phyloP scores from a whole-genome alignment of 1,140 invertebrate species.

The Cydia pomonella region DNA sequence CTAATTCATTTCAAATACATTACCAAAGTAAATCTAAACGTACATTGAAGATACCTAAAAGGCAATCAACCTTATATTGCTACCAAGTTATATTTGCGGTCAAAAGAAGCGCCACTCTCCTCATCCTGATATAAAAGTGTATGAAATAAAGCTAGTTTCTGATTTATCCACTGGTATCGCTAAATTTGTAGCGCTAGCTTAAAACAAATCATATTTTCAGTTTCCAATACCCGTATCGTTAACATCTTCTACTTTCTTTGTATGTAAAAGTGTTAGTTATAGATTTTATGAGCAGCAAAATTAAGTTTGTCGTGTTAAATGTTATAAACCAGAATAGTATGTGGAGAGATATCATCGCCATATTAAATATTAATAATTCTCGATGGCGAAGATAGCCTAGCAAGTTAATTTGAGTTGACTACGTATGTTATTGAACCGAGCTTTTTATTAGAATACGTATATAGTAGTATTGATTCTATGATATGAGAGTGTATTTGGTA shows the following conservation, averaged over 20 bases:
- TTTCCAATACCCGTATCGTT: neutral
- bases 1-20: slow-evolving; percentile 23
- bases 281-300: neutral
- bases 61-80: slow-evolving; percentile 12
- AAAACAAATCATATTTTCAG: slow-evolving; percentile 8
- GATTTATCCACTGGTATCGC: neutral
- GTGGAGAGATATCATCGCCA: slow-evolving; percentile 6
- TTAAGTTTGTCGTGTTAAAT: neutral
- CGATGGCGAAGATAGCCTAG: neutral
- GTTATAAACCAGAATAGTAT: slow-evolving; percentile 20
- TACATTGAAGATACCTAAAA: slow-evolving; percentile 12
- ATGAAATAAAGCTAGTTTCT: neutral
- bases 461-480: neutral
- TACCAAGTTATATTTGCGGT: slow-evolving; percentile 14
- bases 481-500: neutral
- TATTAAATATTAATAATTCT: slow-evolving; percentile 6
- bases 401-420: neutral
- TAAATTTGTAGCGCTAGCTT: neutral
- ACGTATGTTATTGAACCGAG: neutral
- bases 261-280: neutral
- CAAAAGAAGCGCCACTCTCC: neutral
- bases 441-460: neutral
- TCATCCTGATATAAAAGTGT: neutral
- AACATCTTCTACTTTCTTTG: neutral
- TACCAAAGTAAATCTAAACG: slow-evolving; percentile 29